A percentile compares a stretch with the other conserved stretches of the same genome.
Evolutionary conservation across 2,113 vertebrate species (phyloP).

Genomic region (Oreocharis arfaki): DNA sequence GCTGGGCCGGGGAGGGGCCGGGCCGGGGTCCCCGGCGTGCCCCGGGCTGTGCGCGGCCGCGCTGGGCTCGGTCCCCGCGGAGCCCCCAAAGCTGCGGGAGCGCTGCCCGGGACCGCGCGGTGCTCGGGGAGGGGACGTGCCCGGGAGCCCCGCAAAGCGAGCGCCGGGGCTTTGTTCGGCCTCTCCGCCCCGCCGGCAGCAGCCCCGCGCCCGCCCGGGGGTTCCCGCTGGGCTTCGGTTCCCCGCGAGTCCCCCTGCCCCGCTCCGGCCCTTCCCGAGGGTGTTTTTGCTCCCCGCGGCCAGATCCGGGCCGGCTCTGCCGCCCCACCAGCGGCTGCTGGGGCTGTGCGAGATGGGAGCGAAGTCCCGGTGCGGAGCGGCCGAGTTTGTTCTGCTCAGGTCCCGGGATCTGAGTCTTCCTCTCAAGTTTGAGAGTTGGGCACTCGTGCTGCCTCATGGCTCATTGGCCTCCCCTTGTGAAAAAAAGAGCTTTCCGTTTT

Average conservation of each 20-base stretch:
- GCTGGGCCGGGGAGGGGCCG: not conserved
- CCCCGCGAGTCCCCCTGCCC: not conserved
- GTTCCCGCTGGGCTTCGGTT: not conserved
- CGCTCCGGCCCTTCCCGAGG: not conserved
- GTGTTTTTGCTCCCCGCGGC: accelerated
- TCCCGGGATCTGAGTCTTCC: accelerated
- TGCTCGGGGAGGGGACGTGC: not conserved
- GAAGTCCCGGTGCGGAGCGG: accelerated
- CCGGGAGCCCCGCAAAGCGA: not conserved
- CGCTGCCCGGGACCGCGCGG: not conserved
- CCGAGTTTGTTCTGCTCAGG: accelerated
- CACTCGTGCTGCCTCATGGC: not conserved
- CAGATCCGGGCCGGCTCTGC: too few species aligned
- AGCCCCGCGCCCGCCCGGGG: not conserved
- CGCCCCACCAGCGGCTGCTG: not conserved
- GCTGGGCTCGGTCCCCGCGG: not conserved
- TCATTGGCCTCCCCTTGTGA: not conserved
- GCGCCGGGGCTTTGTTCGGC: not conserved
- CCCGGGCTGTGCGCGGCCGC: too few species aligned
- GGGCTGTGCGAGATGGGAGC: not conserved
- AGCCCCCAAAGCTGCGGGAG: not conserved
- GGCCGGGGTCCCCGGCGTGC: not conserved
- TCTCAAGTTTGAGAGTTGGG: accelerated
- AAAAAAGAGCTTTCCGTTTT: not conserved
- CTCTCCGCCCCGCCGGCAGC: not conserved